Evolutionary conservation across 2,888 invertebrate genomes (phyloP).

Genomic region (Phoenoteleia sp.): DNA sequence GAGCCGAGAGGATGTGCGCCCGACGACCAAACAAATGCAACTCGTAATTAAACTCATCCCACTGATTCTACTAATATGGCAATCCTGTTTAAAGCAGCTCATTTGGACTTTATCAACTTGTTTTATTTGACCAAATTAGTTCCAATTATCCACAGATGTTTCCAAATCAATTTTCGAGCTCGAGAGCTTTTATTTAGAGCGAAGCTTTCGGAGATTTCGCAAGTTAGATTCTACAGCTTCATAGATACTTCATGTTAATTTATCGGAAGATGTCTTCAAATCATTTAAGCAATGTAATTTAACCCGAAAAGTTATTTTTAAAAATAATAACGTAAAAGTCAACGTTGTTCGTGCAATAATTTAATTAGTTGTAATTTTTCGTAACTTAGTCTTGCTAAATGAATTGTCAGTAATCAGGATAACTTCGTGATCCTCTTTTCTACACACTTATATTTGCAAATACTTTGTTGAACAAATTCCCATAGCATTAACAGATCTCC

Average conservation of each 20-base stretch:
- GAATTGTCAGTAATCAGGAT: no score
- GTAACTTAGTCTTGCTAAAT: no score
- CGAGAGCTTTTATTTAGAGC: not conserved
- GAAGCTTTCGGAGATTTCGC: not conserved
- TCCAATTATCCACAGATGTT: conserved; percentile 48
- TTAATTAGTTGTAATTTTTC: no score
- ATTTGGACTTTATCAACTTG: conserved; percentile 59
- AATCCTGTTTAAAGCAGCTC: conserved; percentile 58
- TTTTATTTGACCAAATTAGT: conserved; percentile 61
- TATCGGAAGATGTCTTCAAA: no score
- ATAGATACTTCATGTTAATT: no score
- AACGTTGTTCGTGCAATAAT: no score
- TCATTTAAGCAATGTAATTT: no score
- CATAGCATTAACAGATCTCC: conserved; percentile 26
- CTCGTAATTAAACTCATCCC: conserved; percentile 63
- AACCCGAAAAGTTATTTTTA: no score
- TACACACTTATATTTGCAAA: conserved; percentile 22
- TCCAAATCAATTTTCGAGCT: conserved; percentile 30
- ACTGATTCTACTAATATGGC: conserved; percentile 56
- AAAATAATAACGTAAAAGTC: no score
- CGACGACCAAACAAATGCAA: conserved; percentile 55
- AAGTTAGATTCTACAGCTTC: not conserved
- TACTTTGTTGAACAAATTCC: conserved; percentile 47
- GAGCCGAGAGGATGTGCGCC: conserved; percentile 16
- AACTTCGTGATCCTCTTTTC: no score